These are phyloP conservation scores for Anarhynchus alexandrinus DNA, from an alignment of 2,113 vertebrate genomes.

Conservation along the genomic window DNA sequence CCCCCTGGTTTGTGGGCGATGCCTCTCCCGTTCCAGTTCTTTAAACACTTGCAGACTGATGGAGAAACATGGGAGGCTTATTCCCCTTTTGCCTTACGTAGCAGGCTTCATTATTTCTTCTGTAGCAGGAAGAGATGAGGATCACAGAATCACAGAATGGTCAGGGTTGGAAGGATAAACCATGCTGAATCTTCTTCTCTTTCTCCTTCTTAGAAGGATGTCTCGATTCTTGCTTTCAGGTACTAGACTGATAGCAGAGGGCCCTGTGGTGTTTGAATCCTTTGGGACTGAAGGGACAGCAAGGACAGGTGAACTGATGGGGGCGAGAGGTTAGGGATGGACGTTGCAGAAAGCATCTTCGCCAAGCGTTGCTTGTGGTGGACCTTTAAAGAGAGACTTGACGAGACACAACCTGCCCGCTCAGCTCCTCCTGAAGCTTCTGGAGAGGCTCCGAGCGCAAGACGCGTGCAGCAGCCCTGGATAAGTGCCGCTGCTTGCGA, in stretches of 20 bases:
- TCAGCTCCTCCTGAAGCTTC: background rate
- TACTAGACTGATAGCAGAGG: background rate
- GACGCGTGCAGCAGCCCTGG: background rate
- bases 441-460: background rate
- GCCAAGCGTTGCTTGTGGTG: background rate
- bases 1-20: background rate
- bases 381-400: background rate
- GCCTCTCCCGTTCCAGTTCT: background rate
- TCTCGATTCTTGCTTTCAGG: background rate
- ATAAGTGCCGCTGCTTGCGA: background rate
- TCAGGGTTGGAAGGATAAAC: too few species aligned
- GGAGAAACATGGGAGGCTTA: background rate
- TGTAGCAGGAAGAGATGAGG: background rate
- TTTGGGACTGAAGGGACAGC: background rate
- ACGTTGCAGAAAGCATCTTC: background rate
- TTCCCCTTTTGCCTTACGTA: background rate
- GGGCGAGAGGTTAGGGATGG: background rate
- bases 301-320: background rate
- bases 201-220: background rate
- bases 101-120: background rate
- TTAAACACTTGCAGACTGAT: background rate
- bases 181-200: background rate
- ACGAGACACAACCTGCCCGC: background rate
- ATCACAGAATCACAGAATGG: too few species aligned
- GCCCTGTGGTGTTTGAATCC: background rate